These are phyloP conservation scores for Bucorvus abyssinicus DNA, from an alignment of 2,797 vertebrate genomes.

Conservation along the genomic window DNA sequence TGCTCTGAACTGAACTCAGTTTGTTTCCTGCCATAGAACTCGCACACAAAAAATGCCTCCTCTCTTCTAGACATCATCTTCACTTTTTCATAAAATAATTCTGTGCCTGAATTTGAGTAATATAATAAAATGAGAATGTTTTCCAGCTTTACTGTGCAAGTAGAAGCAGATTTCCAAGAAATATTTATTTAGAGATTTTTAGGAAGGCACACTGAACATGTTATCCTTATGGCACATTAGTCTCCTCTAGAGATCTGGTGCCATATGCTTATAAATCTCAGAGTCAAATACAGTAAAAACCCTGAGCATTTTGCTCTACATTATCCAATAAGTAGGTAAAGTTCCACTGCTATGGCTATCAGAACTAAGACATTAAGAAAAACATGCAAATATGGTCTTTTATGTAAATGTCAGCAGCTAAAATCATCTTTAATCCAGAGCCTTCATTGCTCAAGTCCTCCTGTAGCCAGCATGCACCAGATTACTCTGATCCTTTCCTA, in stretches of 20 bases:
- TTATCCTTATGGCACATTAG: not conserved
- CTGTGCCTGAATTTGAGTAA: not conserved
- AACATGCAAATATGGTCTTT: not conserved
- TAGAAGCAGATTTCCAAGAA: not conserved
- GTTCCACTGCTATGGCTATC: not conserved
- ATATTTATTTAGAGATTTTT: slow-evolving; percentile 13
- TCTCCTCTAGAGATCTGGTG: not conserved
- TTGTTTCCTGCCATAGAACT: not conserved
- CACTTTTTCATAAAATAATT: not conserved
- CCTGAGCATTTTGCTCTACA: not conserved
- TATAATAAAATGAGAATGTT: not conserved
- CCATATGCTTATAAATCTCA: not conserved
- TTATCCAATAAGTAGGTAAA: not conserved
- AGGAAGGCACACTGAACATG: not conserved
- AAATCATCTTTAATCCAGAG: not conserved
- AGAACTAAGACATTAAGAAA: not conserved
- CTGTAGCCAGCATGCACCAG: not conserved
- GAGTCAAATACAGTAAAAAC: not conserved
- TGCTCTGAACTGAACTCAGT: not conserved
- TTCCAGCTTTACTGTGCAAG: not conserved
- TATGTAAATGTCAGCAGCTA: not conserved
- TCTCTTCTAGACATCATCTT: not conserved
- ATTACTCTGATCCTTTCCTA: not conserved
- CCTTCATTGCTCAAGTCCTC: not conserved
- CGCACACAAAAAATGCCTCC: not conserved